A percentile compares a stretch with the other conserved stretches of the same genome.
Evolutionary conservation across 2,113 vertebrate species (phyloP).

Genomic region (Nesoenas mayeri): DNA sequence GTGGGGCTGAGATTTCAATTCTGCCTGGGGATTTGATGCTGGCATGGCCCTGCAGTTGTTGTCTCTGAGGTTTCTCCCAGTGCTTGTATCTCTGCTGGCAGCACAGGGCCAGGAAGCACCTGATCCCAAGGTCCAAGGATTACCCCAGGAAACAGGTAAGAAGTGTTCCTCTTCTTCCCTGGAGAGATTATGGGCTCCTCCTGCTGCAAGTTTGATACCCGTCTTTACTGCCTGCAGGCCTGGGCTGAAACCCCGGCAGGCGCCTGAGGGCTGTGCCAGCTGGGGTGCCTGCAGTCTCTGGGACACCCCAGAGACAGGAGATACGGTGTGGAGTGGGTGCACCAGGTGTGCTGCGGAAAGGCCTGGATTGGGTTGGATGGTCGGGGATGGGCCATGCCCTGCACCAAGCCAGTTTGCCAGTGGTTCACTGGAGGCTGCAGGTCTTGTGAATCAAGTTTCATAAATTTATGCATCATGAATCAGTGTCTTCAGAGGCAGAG

Average conservation of each 20-base stretch:
- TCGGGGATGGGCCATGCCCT: accelerated
- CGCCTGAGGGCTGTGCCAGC: neutral
- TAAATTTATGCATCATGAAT: accelerated
- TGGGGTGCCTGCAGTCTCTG: neutral
- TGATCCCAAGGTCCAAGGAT: neutral
- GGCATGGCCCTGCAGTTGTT: neutral
- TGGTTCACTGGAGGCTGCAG: neutral
- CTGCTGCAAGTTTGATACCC: accelerated
- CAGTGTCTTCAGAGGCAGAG: neutral
- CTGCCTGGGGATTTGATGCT: neutral
- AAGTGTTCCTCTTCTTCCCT: neutral
- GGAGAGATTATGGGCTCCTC: neutral
- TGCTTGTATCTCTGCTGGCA: neutral
- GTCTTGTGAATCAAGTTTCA: accelerated
- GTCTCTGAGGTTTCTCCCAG: neutral
- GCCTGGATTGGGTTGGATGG: neutral
- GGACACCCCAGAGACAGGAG: neutral
- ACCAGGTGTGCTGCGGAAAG: neutral
- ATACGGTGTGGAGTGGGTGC: accelerated
- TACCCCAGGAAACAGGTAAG: constrained; percentile 13
- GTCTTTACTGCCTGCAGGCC: neutral
- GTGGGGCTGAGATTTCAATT: neutral
- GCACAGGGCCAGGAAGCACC: neutral
- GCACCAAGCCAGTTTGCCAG: accelerated
- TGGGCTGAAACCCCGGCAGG: accelerated